Base-by-base conservation (phyloP, 64 coral and sea anemone species). In the Montipora sp. region DNA sequence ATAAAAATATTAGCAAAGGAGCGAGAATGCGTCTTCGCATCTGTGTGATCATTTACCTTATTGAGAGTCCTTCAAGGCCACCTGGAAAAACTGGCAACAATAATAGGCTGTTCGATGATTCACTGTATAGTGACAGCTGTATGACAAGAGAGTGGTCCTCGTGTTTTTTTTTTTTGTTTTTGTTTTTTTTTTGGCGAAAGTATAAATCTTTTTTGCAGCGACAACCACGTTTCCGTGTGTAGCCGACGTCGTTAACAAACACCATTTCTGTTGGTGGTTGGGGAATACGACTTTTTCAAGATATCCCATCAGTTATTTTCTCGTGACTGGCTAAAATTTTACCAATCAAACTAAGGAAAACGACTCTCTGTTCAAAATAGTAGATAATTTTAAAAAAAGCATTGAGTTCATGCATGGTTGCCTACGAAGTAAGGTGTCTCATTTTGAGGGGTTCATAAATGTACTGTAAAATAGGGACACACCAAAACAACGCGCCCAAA, bases 401-500 rank as follows among this genome's bases (percentile, higher is more conserved):
- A 85, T 85, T 68, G 50, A 48, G 68, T 71, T 44, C 51, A 69
- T 46, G 67, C 12, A 8, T 8, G 44, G 82, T 63, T 71, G 82
- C 82, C 46, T 50, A 71, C 82, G 47, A 47, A 6, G 4, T 47
- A 45, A 23, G 59, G 27, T 14, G 24, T 46, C 36, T 75, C 19
- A 18, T 78, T 7, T 19, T 13, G 4, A 6, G 14, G 14, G 21
- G 21, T 21, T 49, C 8, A 48, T 50, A 5, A 49, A 49, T 45
- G 5, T 19, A 12, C 0, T 3, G 16, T 18, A 66, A 68, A 23
- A 23, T 7, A 71, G 19, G 68, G 21, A 23, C 18, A n/a, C 8
- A 13, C 63, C 18, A 4, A 68, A 71, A 23, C 20, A 71, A 7
- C 21, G 19, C 68, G 8, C 68, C 18, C 21, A 22, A 9, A 15